Base-by-base conservation (phyloP, 2,797 vertebrate species). In the Tympanoctomys barrerae region DNA sequence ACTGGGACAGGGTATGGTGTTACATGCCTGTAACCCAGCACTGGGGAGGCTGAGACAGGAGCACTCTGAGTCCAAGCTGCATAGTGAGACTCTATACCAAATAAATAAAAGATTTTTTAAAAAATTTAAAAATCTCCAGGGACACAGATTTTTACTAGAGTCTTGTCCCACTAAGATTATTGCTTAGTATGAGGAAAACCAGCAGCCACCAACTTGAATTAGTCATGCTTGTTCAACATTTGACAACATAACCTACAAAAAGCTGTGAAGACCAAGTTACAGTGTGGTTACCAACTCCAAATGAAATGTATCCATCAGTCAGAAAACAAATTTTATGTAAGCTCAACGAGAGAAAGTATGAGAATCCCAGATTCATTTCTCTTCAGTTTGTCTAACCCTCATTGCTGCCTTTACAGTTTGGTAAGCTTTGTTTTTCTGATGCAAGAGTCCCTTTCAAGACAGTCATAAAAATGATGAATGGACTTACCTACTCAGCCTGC, bases 311-410 rank as follows among this genome's bases (percentile, higher is more conserved):
- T 49, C 52, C 33, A 42, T 3, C 22, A n/a, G 21, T n/a, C 21
- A 61, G 64, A 83, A 26, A 46, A 71, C 62, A 94, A 64, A 71
- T 78, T 73, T 88, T 88, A 52, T 54, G 77, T 68, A 79, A 73
- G 46, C 75, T 33, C 71, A 87, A 75, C 6, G 52, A 36, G 42
- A 85, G 10, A 94, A 87, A 10, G 21, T 16, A 89, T n/a, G 36
- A 78, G 66, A 87, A 79, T 7, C 66, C 19, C 93, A 91, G 46
- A 62, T 61, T 61, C 26, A 77, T 68, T 54, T 75, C 62, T 78
- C 71, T 85, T 92, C 31, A 71, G 54, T 91, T 89, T 86, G 52
- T 42, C 12, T 78, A 28, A 68, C 82, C 11, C 42, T 87, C 68
- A 68, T 78, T 90, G 39, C 82, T 70, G 11, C 24, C 33, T 84